phyloP scores from a whole-genome alignment of 2,113 vertebrate genomes.

The Symphodus melops region DNA sequence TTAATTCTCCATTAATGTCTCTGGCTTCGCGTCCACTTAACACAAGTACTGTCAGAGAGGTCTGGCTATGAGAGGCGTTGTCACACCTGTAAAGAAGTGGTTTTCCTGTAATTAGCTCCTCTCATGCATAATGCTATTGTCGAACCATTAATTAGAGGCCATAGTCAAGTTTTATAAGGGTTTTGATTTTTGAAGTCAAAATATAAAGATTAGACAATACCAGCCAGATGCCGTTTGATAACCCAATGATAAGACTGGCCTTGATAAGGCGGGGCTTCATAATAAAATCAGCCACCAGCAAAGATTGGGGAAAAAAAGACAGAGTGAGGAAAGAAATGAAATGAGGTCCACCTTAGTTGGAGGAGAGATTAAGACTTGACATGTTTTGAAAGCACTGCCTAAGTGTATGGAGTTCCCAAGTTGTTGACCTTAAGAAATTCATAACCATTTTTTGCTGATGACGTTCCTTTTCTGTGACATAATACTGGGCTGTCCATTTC shows the following conservation, averaged over 20 bases:
- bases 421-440: not conserved
- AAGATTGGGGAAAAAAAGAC: no score
- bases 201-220: no score
- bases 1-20: conserved; percentile 68
- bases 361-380: no score
- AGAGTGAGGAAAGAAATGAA: no score
- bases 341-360: no score
- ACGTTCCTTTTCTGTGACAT: not conserved
- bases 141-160: conserved; percentile 37
- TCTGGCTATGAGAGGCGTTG: conserved; percentile 35
- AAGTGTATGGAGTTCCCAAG: not conserved
- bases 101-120: conserved; percentile 35
- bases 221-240: no score
- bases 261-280: no score
- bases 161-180: conserved; percentile 10
- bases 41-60: conserved; percentile 25
- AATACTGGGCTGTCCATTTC: not conserved
- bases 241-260: no score
- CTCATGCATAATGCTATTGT: conserved; percentile 24
- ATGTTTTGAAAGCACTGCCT: no score
- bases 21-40: conserved; percentile 51
- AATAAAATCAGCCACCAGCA: no score
- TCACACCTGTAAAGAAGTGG: conserved; percentile 44
- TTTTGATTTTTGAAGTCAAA: no score
- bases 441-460: not conserved